These are phyloP conservation scores for Chionis minor DNA, from an alignment of 2,113 vertebrate species.

Conservation along the genomic window DNA sequence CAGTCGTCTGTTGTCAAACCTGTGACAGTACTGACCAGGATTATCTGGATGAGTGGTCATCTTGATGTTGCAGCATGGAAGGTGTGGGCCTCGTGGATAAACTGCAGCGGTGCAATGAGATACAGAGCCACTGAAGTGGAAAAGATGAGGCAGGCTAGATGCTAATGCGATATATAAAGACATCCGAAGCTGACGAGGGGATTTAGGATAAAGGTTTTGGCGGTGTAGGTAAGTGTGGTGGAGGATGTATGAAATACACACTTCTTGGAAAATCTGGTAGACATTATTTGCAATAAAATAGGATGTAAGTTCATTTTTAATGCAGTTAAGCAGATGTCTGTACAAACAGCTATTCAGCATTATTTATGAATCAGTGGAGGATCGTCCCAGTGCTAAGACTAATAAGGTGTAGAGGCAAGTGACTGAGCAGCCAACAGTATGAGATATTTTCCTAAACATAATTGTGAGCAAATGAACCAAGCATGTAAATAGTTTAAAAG, in stretches of 20 bases:
- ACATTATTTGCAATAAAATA: background rate
- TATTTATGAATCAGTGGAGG: background rate
- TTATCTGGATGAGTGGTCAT: conserved; percentile 30
- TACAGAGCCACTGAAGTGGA: background rate
- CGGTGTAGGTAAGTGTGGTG: background rate
- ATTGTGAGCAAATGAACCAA: background rate
- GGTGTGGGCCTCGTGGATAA: background rate
- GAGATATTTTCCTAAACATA: background rate
- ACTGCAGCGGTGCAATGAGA: background rate
- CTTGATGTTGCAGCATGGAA: background rate
- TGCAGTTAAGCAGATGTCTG: background rate
- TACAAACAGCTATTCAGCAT: background rate
- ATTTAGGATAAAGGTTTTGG: background rate
- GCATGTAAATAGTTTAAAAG: background rate
- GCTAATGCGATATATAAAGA: conserved; percentile 1
- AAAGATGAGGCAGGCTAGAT: background rate
- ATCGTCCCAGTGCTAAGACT: background rate
- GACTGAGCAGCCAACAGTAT: background rate
- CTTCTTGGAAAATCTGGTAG: background rate
- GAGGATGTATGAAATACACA: background rate
- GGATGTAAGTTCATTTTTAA: background rate
- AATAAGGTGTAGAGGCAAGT: background rate
- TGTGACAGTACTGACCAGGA: conserved; percentile 46
- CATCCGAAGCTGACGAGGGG: background rate
- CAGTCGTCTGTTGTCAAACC: conserved; percentile 43